A percentile compares a stretch with the other conserved stretches of the same genome.
Evolutionary conservation across 2,888 invertebrate species (phyloP).

Genomic region (Hydroisotoma schaefferi): DNA sequence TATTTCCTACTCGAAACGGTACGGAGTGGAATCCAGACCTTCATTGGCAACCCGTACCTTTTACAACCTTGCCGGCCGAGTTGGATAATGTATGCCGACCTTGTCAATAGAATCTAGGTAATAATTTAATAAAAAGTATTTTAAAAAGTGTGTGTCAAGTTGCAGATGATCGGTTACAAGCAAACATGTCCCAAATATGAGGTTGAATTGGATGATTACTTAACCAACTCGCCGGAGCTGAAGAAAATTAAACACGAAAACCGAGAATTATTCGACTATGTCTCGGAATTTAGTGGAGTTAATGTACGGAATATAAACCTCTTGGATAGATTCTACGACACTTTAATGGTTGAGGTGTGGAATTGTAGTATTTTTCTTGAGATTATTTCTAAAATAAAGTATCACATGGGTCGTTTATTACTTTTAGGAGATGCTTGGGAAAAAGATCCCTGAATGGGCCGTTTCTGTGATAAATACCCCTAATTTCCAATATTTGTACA

Average conservation of each 20-base stretch:
- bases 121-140: no score
- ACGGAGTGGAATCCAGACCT: conserved; percentile 2
- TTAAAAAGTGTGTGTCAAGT: no score
- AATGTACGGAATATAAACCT: background rate
- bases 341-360: background rate
- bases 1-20: conserved; percentile 3
- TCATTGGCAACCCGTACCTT: conserved; percentile 8
- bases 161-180: background rate
- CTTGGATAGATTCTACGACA: background rate
- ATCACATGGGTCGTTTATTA: no score
- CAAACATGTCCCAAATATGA: background rate
- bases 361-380: no score
- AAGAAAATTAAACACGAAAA: background rate
- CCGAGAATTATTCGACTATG: background rate
- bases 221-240: background rate
- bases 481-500: background rate
- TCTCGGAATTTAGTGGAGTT: background rate
- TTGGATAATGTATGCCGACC: background rate
- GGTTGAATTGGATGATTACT: background rate
- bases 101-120: no score
- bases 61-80: background rate
- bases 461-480: background rate
- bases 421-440: background rate
- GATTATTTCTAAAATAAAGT: no score
- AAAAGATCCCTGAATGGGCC: background rate